Conservation (phyloP, 2,113 vertebrate genomes). For the Serilophus lunatus region DNA sequence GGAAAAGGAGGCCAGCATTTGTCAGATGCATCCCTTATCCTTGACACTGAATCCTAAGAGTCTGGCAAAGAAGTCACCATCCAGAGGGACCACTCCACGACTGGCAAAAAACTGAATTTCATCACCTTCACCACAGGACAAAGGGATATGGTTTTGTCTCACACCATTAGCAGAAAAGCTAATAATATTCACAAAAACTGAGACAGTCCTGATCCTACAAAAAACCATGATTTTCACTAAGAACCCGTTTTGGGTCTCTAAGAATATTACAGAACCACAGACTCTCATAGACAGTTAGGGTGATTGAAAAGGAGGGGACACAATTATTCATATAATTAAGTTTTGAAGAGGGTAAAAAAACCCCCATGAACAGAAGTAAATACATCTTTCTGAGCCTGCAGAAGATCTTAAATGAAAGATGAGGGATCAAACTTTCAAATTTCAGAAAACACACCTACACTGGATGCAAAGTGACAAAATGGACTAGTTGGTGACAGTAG, state of each 20-base stretch:
- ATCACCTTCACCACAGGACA: not conserved
- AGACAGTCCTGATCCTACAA: not conserved
- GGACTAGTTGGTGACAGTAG: not conserved
- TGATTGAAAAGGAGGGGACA: not conserved
- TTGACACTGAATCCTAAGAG: not conserved
- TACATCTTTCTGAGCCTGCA: not conserved
- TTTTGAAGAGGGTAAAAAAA: not conserved
- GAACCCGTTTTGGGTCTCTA: not conserved
- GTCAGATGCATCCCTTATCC: not conserved
- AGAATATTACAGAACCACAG: not conserved
- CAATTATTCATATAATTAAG: not conserved
- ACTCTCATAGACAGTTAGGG: not conserved
- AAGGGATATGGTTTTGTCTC: not conserved
- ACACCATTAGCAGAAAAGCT: not conserved
- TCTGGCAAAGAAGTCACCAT: not conserved
- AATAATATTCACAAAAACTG: not conserved
- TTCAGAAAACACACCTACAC: rapidly evolving
- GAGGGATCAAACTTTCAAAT: not conserved
- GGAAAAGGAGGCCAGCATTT: rapidly evolving
- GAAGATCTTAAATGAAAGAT: not conserved
- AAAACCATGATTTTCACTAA: not conserved
- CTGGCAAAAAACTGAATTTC: not conserved
- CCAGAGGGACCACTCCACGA: not conserved
- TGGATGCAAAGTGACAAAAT: not conserved
- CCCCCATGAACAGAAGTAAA: not conserved